Base-by-base conservation (phyloP, 2,888 invertebrate genomes). In the Clanis bilineata region DNA sequence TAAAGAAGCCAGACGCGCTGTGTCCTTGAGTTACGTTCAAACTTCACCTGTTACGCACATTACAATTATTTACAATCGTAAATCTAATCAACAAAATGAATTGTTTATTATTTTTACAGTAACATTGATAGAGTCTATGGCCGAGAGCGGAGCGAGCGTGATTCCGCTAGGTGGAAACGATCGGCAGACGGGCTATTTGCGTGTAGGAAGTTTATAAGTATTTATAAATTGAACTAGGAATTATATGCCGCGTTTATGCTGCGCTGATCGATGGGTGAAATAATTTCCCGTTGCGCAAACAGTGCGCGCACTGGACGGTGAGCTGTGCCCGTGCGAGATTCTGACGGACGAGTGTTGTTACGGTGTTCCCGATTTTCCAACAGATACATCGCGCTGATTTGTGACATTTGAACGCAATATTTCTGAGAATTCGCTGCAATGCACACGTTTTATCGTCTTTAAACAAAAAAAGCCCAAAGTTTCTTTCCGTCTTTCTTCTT, bases 61-160 rank as follows among this genome's bases (percentile, higher is more conserved):
- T 76, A 80, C 80, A 83, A 81, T 83, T 83, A 88, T 88, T 86
- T 86, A 85, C 81, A 77, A 74, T 78, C 82, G 82, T 86, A 84
- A 85, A 88, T 86, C 76, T 76, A 65, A 73, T 75, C 70, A 79
- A 82, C 79, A 79, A 78, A n/a, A 80, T 77, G 72, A 70, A 64
- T 57, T 62, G 86, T 86, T 86, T 88, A 83, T 88, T 88, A 86
- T 84, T 79, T 78, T 72, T 73, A 73, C 69, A 75, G 79, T 80
- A 76, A 77, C 85, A 86, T 76, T 77, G 79, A 80, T 81, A 74
- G 70, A 72, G 71, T 68, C 51, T 51, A 51, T 51, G 4, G 32
- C 62, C 72, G 72, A 78, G 71, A 72, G 67, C 63, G 68, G 66
- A 69, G 65, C 62, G 69, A 74, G 71, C 69, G 72, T 69, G 73